These are phyloP conservation scores for Sycophaga agraensis DNA, from an alignment of 1,140 invertebrate genomes.

Conservation along the genomic window DNA sequence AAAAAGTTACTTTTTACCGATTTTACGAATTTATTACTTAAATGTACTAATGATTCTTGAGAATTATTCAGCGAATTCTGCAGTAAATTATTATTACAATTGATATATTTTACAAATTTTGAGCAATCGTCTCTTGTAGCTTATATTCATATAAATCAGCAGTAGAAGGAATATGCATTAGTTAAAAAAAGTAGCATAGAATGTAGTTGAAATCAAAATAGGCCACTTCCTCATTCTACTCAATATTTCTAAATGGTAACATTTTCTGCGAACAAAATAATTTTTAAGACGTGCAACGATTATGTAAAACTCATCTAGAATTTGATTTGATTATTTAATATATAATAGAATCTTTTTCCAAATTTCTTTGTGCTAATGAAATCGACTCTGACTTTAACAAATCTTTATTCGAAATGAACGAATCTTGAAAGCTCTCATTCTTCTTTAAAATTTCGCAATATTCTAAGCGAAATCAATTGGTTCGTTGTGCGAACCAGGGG, in stretches of 20 bases:
- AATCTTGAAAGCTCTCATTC: too few relatives aligned
- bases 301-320: neutral
- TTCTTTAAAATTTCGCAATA: too few relatives aligned
- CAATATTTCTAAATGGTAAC: neutral
- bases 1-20: neutral
- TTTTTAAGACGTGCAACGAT: neutral
- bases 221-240: neutral
- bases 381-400: neutral
- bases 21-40: neutral
- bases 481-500: slow-evolving; percentile 26
- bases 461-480: too few relatives aligned
- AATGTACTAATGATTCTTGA: neutral
- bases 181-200: neutral
- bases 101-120: neutral
- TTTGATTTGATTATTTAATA: neutral
- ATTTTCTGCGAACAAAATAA: neutral
- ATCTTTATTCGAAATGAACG: neutral
- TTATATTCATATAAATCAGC: neutral
- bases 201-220: neutral
- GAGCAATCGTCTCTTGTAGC: neutral
- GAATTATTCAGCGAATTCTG: neutral
- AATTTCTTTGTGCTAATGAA: slow-evolving; percentile 32
- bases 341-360: slow-evolving; percentile 1
- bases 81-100: too few relatives aligned
- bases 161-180: neutral